phyloP scores from a whole-genome alignment of 2,797 vertebrate species.

The Lycodopsis pacificus region DNA sequence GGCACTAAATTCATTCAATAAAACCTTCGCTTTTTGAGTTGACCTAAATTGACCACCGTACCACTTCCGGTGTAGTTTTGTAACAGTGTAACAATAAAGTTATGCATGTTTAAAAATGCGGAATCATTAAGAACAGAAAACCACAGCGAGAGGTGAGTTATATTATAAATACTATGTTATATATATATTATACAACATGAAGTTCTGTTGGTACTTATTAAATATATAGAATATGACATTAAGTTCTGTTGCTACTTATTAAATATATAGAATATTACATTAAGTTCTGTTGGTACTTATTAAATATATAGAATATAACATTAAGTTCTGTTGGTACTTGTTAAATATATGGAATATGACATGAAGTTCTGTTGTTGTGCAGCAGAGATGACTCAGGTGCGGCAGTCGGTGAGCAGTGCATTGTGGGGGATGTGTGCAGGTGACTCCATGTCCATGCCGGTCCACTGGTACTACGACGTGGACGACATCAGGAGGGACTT shows the following conservation, averaged over 20 bases:
- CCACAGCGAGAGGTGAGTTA: conserved; percentile 26
- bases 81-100: conserved; percentile 50
- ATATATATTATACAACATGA: not conserved
- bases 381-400: conserved; percentile 52
- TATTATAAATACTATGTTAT: not conserved
- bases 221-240: not conserved
- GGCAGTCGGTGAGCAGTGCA: conserved; percentile 57
- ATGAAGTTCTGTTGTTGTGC: not conserved
- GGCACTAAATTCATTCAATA: rapidly evolving
- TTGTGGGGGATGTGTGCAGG: conserved; percentile 77
- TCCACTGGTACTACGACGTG: conserved; percentile 81
- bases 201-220: not conserved
- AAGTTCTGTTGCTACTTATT: not conserved
- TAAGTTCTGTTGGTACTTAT: not conserved
- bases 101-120: conserved; percentile 35
- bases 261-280: not conserved
- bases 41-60: conserved; percentile 13
- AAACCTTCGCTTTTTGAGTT: rapidly evolving
- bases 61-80: conserved; percentile 66
- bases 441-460: conserved; percentile 81
- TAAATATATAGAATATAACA: not conserved
- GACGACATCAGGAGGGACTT: conserved; percentile 75
- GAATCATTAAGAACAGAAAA: not conserved
- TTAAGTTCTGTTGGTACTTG: not conserved
- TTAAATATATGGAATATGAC: not conserved